Percentiles rank a stretch among this genome's conserved stretches.
Evolutionary conservation across 2,797 vertebrate genomes (phyloP).

Genomic region (Cichlasoma orientale): DNA sequence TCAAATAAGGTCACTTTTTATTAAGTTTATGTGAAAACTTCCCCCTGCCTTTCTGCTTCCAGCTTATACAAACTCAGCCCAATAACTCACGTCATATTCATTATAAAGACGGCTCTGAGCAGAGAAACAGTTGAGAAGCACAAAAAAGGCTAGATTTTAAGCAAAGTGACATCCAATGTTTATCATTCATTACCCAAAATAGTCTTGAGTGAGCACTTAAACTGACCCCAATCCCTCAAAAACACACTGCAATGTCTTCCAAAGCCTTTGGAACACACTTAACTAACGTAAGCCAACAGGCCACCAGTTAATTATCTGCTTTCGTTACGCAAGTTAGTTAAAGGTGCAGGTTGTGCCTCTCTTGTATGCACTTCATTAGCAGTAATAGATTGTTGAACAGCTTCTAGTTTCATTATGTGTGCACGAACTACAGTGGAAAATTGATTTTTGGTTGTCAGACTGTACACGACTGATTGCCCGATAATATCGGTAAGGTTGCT

Average conservation of each 20-base stretch:
- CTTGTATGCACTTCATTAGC: not conserved
- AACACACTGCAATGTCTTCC: not conserved
- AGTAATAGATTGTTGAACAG: not conserved
- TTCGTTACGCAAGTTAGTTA: slow-evolving; percentile 3
- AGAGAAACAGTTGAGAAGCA: no score
- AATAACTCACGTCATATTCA: no score
- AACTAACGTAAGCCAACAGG: not conserved
- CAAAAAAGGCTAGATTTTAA: not conserved
- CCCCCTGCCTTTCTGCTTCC: no score
- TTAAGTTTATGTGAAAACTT: not conserved
- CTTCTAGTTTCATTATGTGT: not conserved
- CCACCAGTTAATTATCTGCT: not conserved
- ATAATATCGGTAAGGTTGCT: not conserved
- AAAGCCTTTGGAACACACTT: not conserved
- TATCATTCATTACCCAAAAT: slow-evolving; percentile 1
- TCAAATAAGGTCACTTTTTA: not conserved
- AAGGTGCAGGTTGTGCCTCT: not conserved
- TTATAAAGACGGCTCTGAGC: no score
- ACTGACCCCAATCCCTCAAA: slow-evolving; percentile 8
- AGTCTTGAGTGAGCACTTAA: not conserved
- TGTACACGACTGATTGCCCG: not conserved
- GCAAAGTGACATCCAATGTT: not conserved
- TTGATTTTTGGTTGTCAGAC: not conserved
- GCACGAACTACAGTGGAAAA: not conserved
- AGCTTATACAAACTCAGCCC: no score